Evolutionary conservation across 2,113 vertebrate genomes (phyloP), one percentile per base, ranked within the genome.

Genomic region (Gavia stellata): DNA sequence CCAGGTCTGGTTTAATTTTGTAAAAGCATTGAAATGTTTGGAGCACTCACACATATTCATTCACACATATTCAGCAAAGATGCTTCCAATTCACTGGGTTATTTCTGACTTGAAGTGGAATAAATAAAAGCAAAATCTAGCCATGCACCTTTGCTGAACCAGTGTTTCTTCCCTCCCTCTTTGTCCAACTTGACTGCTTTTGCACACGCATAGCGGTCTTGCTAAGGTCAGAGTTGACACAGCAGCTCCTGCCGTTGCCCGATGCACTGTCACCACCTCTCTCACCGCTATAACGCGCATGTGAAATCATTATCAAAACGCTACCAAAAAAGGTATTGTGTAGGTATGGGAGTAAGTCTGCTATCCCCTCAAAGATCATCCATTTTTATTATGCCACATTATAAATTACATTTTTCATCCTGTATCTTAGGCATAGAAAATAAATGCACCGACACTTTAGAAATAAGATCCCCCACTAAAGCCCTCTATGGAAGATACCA

Each of bases 121-220:
- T 59, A 84, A 90, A 66, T 61, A 72, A 59, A 79, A 87, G 56
- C 26, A 80, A 84, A 82, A 56, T 14, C n/a, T 33, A 71, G 26
- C 34, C 18, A 20, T 0, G 2, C 40, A 49, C 14, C 11, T 90
- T 61, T 47, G 14, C 52, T 49, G 26, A 82, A 84, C 23, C n/a
- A 49, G 8, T 10, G 10, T 67, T 91, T 68, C 66, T 63, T 56
- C 31, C 18, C 33, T 67, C 33, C 5, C 21, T 62, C 33, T 80
- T 92, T 52, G 78, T 47, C 31, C 34, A 82, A 2, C 14, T 44
- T 21, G 13, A 8, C 40, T 63, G 71, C 55, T 90, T 90, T 67
- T 52, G 23, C 36, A 25, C 36, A 31, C 0, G 0, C 12, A 3
- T 0, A 40, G 17, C 0, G 0, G 17, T 29, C 65, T 77, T n/a